Evolutionary conservation across 2,888 invertebrate species (phyloP), one percentile per base, ranked within the genome.

Genomic region (Ashinkailepas kermadecensis): DNA sequence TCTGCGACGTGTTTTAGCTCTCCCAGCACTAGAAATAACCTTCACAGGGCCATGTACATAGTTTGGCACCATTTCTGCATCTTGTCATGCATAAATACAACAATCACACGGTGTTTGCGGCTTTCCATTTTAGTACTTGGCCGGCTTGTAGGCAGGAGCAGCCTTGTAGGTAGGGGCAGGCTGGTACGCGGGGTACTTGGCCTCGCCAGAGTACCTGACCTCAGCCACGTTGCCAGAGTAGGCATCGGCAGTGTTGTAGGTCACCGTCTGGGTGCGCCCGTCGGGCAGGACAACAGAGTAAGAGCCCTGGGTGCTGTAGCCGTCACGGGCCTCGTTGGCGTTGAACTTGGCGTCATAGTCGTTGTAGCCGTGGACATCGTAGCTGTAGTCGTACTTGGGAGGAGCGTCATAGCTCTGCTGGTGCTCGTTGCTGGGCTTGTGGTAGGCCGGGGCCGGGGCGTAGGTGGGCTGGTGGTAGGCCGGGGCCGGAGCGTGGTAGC

Each of bases 231-330:
- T 67, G 64, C 83, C 83, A 74, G 81, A 81, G 82, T 70, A 56
- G 12, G 64, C 57, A 39, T 83, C 83, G 56, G 81, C 81, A 82
- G 81, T 83, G 62, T 81, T 83, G 62, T 81, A 83, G 13, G 54
- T 82, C 65, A 83, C 83, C 67, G 59, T 82, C 81, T 83, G 83
- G 58, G 79, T 83, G 70, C 83, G 83, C 56, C 83, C 83, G 81
- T 83, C 83, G 56, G 83, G 83, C 15, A 83, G 83, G 81, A 80
- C 82, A 12, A 83, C 83, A 11, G 81, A 78, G 83, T 83, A 83
- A 54, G 81, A 81, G 64, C 83, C 83, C 81, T 83, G 81, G 62
- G 82, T 81, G 81, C 81, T 83, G 39, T 25, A 21, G 81, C 81
- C 82, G 23, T 81, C 82, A 21, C 83, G 81, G 64, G 81, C 81